Evolutionary conservation across 2,888 invertebrate species (phyloP).

Genomic region (Melinaea marsaeus): DNA sequence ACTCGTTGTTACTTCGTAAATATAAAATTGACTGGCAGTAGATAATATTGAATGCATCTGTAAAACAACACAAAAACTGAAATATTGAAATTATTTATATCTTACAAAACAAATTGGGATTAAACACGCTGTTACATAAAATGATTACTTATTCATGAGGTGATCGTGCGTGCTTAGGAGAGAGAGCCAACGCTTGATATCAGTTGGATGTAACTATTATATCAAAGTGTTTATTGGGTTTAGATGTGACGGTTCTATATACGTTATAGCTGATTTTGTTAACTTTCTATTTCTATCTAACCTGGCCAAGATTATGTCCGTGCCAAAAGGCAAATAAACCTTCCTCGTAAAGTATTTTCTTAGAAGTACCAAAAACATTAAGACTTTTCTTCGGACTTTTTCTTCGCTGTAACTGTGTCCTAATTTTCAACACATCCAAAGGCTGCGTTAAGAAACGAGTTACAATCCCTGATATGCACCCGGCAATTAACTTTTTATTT

Average conservation of each 20-base stretch:
- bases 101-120: neutral
- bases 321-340: conserved; percentile 93
- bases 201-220: too few species aligned
- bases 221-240: too few species aligned
- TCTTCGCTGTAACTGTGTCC: conserved; percentile 91
- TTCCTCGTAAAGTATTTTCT: conserved; percentile 87
- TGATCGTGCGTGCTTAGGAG: too few species aligned
- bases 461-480: conserved; percentile 50
- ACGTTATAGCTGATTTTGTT: neutral
- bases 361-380: conserved; percentile 79
- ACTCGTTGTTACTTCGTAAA: conserved; percentile 51
- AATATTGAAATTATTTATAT: neutral
- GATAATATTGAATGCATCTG: conserved; percentile 57
- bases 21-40: conserved; percentile 57
- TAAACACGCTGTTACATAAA: too few species aligned
- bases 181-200: too few species aligned
- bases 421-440: conserved; percentile 95
- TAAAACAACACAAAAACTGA: conserved; percentile 27
- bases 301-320: conserved; percentile 94
- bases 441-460: conserved; percentile 80
- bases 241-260: too few species aligned
- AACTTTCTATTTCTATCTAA: conserved; percentile 73
- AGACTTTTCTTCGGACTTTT: conserved; percentile 46
- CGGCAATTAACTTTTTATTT: conserved; percentile 56
- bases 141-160: too few species aligned